Conservation (phyloP, 2,888 invertebrate species). For the Entomobrya multifasciata region DNA sequence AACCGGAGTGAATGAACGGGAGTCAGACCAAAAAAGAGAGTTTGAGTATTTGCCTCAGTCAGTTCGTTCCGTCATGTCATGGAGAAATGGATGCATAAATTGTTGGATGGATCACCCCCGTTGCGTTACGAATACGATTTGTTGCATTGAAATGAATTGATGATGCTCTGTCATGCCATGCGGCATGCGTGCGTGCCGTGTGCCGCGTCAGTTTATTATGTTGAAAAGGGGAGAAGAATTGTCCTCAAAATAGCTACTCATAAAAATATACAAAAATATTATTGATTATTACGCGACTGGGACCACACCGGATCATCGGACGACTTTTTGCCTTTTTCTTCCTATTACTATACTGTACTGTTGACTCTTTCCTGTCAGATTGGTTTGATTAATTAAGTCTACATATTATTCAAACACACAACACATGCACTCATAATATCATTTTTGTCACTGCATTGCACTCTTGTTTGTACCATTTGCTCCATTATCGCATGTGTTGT, state of each 20-base stretch:
- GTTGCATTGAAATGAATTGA: slow-evolving; percentile 31
- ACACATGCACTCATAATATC: not conserved
- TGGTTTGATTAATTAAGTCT: slow-evolving; percentile 56
- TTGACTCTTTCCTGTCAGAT: slow-evolving; percentile 50
- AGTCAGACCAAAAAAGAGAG: slow-evolving; percentile 17
- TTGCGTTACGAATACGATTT: slow-evolving; percentile 41
- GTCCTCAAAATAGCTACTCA: no score
- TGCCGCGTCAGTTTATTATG: not conserved
- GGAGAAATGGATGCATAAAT: not conserved
- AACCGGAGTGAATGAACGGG: slow-evolving; percentile 10
- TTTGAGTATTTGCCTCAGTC: no score
- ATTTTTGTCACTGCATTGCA: slow-evolving; percentile 3
- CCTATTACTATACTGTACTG: no score
- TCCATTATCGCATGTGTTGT: not conserved
- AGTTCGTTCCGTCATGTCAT: no score
- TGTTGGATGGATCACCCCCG: slow-evolving; percentile 42
- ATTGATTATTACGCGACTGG: not conserved
- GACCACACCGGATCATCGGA: not conserved
- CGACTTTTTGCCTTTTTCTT: slow-evolving; percentile 1
- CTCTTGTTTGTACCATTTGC: not conserved
- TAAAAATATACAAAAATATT: no score
- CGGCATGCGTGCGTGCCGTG: slow-evolving; percentile 10
- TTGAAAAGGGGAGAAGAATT: not conserved
- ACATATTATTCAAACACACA: no score
- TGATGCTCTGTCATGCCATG: slow-evolving; percentile 41